Evolutionary conservation across 1,140 invertebrate genomes (phyloP).

Genomic region (Calliphora vicina): DNA sequence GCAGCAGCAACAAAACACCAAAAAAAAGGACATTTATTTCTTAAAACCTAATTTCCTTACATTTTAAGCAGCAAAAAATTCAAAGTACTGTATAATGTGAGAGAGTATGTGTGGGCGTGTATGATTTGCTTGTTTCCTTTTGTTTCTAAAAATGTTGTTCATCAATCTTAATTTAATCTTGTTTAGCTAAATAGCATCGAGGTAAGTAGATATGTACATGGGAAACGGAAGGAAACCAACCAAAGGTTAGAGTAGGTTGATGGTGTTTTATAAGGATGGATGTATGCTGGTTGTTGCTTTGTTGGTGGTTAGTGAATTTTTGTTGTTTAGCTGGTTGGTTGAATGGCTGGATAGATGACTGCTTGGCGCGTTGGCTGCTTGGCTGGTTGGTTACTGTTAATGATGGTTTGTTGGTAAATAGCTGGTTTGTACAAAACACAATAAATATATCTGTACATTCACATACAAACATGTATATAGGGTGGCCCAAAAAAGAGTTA

Average conservation of each 20-base stretch:
- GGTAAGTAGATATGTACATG: not conserved
- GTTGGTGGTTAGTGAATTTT: not conserved
- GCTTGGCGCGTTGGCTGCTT: not conserved
- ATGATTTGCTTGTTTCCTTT: not conserved
- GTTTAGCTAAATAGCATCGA: not conserved
- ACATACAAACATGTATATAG: no score
- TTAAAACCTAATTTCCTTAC: not conserved
- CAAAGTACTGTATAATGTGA: not conserved
- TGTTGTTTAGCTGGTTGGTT: not conserved
- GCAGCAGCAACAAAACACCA: not conserved
- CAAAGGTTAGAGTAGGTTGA: not conserved
- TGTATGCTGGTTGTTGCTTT: not conserved
- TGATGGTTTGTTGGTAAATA: not conserved
- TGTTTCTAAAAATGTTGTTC: not conserved
- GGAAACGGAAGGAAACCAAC: not conserved
- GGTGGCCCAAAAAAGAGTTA: no score
- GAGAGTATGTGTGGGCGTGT: not conserved
- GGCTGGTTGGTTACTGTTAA: not conserved
- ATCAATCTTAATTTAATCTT: constrained; percentile 14
- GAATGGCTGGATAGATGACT: not conserved
- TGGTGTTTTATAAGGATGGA: not conserved
- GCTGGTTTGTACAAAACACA: not conserved
- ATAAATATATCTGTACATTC: not conserved
- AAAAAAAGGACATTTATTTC: not conserved
- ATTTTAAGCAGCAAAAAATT: not conserved